These are phyloP conservation scores for Gymnocypris eckloni DNA, from an alignment of 2,797 vertebrate genomes.

Conservation along the genomic window DNA sequence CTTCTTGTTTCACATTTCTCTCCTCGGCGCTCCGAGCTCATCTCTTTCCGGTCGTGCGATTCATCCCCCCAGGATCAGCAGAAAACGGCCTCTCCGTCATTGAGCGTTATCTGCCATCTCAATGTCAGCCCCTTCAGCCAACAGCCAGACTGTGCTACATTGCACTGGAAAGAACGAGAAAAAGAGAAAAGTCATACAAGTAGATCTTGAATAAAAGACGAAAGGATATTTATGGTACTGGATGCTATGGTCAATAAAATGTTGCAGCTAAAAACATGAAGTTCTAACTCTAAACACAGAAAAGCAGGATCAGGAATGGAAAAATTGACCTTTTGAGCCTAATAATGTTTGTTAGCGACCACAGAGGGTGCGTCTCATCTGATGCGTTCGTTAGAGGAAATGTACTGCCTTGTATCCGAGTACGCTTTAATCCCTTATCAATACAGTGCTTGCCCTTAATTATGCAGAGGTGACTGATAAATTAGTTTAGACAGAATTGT, in stretches of 20 bases:
- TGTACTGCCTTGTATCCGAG: slow-evolving; percentile 32
- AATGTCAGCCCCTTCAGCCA: slow-evolving; percentile 56
- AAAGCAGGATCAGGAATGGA: background rate
- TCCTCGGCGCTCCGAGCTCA: slow-evolving; percentile 27
- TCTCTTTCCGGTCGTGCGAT: slow-evolving; percentile 51
- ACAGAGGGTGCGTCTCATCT: slow-evolving; percentile 5
- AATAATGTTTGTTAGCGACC: slow-evolving; percentile 30
- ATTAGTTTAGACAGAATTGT: slow-evolving; percentile 59
- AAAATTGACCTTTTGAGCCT: slow-evolving; percentile 53
- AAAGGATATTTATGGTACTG: background rate
- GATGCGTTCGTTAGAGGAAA: slow-evolving; percentile 48
- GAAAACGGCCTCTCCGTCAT: slow-evolving; percentile 59
- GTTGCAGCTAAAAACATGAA: background rate
- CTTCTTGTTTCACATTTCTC: slow-evolving; percentile 64
- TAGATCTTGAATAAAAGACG: background rate
- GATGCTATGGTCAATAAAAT: background rate
- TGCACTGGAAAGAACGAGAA: slow-evolving; percentile 12
- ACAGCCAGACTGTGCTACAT: slow-evolving; percentile 23
- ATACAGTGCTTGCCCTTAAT: slow-evolving; percentile 61
- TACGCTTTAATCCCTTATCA: slow-evolving; percentile 62
- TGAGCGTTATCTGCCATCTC: slow-evolving; percentile 62
- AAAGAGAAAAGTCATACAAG: slow-evolving; percentile 8
- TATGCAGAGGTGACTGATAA: slow-evolving; percentile 63
- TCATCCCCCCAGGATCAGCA: slow-evolving; percentile 59
- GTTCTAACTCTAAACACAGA: background rate